Conservation (phyloP, 2,797 vertebrate species). For the Arremon aurantiirostris region DNA sequence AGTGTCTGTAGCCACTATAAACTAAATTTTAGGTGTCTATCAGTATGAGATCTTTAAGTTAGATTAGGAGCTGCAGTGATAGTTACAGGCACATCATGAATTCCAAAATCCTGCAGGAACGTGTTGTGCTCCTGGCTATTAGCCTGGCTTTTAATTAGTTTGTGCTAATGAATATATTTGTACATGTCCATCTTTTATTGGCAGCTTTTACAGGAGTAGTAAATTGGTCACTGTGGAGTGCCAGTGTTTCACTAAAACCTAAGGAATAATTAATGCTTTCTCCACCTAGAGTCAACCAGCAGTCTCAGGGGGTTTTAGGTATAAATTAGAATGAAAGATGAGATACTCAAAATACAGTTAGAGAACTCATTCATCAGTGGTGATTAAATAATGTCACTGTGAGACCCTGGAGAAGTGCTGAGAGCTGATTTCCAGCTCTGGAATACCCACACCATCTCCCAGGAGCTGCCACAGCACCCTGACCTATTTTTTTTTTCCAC, state of each 20-base stretch:
- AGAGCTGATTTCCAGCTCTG: neutral
- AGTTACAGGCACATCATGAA: neutral
- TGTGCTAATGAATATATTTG: conserved; percentile 46
- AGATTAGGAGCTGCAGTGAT: neutral
- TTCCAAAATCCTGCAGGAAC: neutral
- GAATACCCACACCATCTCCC: neutral
- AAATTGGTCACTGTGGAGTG: conserved; percentile 19
- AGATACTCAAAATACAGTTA: conserved; percentile 33
- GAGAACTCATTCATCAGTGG: neutral
- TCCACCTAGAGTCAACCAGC: conserved; percentile 11
- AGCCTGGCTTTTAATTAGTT: conserved; percentile 45
- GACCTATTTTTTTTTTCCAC: neutral
- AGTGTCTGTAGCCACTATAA: neutral
- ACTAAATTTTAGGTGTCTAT: neutral
- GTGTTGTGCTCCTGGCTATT: neutral
- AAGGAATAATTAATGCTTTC: conserved; percentile 51
- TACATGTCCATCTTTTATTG: conserved; percentile 19
- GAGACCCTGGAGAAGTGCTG: neutral
- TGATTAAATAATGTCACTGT: neutral
- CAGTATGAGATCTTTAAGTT: neutral
- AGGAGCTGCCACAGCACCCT: neutral
- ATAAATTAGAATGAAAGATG: conserved; percentile 55
- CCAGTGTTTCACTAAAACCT: conserved; percentile 22
- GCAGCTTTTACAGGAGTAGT: neutral
- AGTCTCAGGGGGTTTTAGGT: neutral